Evolutionary conservation across 2,888 invertebrate species (phyloP).

Genomic region (Girardia tigrina): DNA sequence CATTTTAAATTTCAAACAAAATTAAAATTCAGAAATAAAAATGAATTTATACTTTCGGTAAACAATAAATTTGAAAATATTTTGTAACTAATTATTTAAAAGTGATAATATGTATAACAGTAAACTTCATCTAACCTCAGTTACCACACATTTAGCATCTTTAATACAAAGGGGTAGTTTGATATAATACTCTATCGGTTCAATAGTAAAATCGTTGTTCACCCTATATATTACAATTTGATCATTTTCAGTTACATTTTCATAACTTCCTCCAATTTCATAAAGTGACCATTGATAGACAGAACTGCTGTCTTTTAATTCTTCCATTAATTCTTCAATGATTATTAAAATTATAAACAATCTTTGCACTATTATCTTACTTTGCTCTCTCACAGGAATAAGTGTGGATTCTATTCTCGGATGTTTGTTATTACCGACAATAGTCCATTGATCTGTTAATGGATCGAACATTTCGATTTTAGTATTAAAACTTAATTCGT

Average conservation of each 20-base stretch:
- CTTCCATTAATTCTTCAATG: constrained; percentile 16
- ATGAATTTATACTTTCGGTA: not conserved
- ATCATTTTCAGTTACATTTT: constrained; percentile 15
- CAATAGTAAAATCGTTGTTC: not conserved
- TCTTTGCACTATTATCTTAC: not conserved
- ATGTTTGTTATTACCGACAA: not conserved
- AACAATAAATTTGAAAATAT: not conserved
- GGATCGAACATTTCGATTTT: constrained; percentile 6
- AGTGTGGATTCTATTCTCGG: not conserved
- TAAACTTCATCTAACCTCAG: no score
- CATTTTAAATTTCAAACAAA: no score
- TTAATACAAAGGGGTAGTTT: not conserved
- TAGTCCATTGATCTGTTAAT: not conserved
- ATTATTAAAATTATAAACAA: not conserved
- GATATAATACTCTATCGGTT: not conserved
- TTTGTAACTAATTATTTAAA: not conserved
- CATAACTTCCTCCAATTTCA: constrained; percentile 5
- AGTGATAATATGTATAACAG: not conserved
- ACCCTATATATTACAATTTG: not conserved
- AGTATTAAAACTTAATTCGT: constrained; percentile 6
- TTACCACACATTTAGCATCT: not conserved
- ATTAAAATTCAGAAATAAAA: no score
- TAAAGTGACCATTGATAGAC: not conserved
- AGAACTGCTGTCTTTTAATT: not conserved
- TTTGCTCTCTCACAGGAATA: not conserved